Base-by-base conservation (phyloP, 2,797 vertebrate species). In the Amphiprion clarkii region DNA sequence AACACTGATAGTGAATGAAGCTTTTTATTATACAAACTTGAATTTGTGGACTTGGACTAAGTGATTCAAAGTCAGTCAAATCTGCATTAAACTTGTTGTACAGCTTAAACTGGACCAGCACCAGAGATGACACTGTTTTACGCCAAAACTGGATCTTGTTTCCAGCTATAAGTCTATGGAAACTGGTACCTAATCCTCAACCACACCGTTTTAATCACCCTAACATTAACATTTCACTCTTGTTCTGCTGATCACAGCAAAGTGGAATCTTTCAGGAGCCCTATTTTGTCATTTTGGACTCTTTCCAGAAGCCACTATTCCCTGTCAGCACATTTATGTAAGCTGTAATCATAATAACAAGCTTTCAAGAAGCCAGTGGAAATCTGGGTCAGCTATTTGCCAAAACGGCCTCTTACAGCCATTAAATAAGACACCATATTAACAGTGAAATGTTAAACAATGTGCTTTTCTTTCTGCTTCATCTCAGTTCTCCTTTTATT, bases 261-360 rank as follows among this genome's bases (percentile, higher is more conserved):
- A 87, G 69, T 42, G 21, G 63, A 80, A 78, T 82, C 62, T 85
- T 79, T 87, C 63, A 78, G 79, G 79, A 81, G 72, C 64, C 81
- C 56, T 25, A 62, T 78, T 79, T 83, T 81, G 69, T 83, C 58
- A 12, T 76, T 80, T 81, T 82, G 84, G 81, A 79, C 73, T 79
- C 42, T 59, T 80, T 49, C 76, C 87, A 90, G 73, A 80, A 86
- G 83, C 86, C 75, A 77, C 71, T 78, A 51, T 70, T 84, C 67
- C 63, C 74, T 76, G 83, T 93, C 90, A 93, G 88, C 87, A 90
- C 80, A 91, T 93, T 91, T 87, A 88, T 86, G 77, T 84, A 89
- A 90, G 81, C 76, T 84, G 73, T 83, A 90, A 92, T 90, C 80
- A 89, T 87, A 82, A 87, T 85, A 86, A 85, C 82, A 84, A 83